These are phyloP conservation scores for Bellardia bayeri DNA, from an alignment of 2,888 invertebrate species.

Conservation along the genomic window DNA sequence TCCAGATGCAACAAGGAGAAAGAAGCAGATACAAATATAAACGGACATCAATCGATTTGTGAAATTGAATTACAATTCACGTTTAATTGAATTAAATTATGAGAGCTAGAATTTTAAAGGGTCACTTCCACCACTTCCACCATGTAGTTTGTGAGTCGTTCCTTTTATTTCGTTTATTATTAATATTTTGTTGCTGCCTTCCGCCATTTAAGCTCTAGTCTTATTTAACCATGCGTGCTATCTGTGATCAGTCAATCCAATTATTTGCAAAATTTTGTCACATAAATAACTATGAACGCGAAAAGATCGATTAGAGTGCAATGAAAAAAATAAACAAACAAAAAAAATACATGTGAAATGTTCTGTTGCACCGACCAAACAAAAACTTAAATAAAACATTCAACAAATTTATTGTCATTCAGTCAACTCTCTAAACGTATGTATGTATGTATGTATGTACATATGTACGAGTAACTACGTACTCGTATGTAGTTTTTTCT, in stretches of 20 bases:
- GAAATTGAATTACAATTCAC: slow-evolving; percentile 78
- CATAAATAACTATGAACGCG: slow-evolving; percentile 82
- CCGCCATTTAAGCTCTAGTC: slow-evolving; percentile 51
- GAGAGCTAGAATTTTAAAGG: slow-evolving; percentile 69
- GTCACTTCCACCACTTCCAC: slow-evolving; percentile 52
- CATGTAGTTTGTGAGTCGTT: background rate
- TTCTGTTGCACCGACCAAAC: slow-evolving; percentile 34
- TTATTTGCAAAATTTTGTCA: slow-evolving; percentile 84
- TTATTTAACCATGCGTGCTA: slow-evolving; percentile 77
- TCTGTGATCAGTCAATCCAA: slow-evolving; percentile 84
- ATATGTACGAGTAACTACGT: no score
- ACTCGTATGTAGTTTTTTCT: no score
- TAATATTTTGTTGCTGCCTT: slow-evolving; percentile 32
- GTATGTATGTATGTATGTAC: background rate
- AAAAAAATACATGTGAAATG: slow-evolving; percentile 48
- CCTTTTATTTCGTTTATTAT: slow-evolving; percentile 18
- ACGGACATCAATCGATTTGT: slow-evolving; percentile 61
- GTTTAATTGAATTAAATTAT: slow-evolving; percentile 84
- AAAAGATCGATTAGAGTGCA: slow-evolving; percentile 71
- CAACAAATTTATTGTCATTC: slow-evolving; percentile 63
- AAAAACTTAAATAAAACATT: slow-evolving; percentile 25
- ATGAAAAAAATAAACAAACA: slow-evolving; percentile 8
- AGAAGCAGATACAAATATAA: slow-evolving; percentile 22
- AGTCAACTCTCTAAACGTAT: slow-evolving; percentile 24
- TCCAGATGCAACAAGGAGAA: background rate